Evolutionary conservation across 2,888 invertebrate species (phyloP).

Genomic region (Julus scandinavius): DNA sequence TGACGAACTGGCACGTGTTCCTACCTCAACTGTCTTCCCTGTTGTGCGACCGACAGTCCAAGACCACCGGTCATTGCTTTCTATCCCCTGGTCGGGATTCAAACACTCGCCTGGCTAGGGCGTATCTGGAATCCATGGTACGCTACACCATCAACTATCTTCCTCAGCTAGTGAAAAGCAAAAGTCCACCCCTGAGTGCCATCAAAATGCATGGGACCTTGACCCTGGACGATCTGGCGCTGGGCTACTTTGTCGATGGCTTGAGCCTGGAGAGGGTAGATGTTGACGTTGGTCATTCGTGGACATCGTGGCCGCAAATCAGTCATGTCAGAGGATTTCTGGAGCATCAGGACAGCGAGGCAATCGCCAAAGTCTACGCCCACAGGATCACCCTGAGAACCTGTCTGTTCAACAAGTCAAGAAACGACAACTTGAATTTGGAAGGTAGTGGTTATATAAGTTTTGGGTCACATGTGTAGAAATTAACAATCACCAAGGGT

Average conservation of each 20-base stretch:
- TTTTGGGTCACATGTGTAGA: too few relatives aligned
- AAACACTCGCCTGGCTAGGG: neutral
- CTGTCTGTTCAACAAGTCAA: constrained; percentile 45
- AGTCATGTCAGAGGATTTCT: constrained; percentile 21
- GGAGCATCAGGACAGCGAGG: constrained; percentile 39
- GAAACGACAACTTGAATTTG: constrained; percentile 38
- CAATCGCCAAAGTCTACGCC: neutral
- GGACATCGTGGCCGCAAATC: constrained; percentile 13
- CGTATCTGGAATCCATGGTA: constrained; percentile 45
- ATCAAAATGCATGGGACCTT: neutral
- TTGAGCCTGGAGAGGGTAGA: neutral
- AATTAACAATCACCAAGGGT: too few relatives aligned
- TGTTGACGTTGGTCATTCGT: neutral
- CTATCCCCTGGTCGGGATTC: neutral
- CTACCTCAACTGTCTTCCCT: neutral
- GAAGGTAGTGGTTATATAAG: too few relatives aligned
- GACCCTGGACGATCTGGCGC: neutral
- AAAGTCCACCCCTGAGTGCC: neutral
- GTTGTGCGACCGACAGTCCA: neutral
- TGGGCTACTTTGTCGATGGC: constrained; percentile 29
- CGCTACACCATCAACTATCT: constrained; percentile 28
- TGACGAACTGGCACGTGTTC: constrained; percentile 24
- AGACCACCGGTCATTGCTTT: neutral
- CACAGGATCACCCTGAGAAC: constrained; percentile 40
- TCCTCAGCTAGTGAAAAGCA: neutral